Conservation (phyloP, 2,888 invertebrate genomes). For the Cyrtodaria siliqua region DNA sequence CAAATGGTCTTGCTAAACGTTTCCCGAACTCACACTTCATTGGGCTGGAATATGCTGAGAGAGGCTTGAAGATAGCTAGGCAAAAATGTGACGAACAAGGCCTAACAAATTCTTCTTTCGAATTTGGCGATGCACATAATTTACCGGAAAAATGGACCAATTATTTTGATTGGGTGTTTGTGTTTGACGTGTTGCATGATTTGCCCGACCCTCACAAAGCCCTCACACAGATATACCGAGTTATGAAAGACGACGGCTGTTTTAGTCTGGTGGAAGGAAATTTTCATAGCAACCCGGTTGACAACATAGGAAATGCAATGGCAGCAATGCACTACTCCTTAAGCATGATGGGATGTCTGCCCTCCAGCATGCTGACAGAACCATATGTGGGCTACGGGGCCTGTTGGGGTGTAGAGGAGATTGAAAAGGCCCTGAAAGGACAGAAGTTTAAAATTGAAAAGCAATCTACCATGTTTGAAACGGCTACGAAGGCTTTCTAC, state of each 20-base stretch:
- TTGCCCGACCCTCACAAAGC: constrained; percentile 34
- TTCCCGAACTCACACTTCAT: constrained; percentile 56
- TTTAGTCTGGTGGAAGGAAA: constrained; percentile 30
- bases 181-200: constrained; percentile 44
- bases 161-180: constrained; percentile 43
- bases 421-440: too few relatives aligned
- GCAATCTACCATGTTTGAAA: too few relatives aligned
- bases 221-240: constrained; percentile 18
- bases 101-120: constrained; percentile 23
- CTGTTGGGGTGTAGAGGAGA: constrained; percentile 48
- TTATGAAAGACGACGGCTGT: constrained; percentile 31
- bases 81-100: constrained; percentile 1
- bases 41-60: constrained; percentile 23
- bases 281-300: constrained; percentile 30
- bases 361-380: constrained; percentile 32
- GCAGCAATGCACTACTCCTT: constrained; percentile 34
- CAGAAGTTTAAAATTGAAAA: too few relatives aligned
- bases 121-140: constrained; percentile 26
- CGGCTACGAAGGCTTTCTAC: too few relatives aligned
- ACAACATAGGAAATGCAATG: constrained; percentile 15
- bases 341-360: constrained; percentile 54
- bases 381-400: constrained; percentile 47
- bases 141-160: constrained; percentile 24
- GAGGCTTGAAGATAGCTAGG: constrained; percentile 16
- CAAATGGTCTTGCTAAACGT: constrained; percentile 32